A percentile compares a stretch with the other conserved stretches of the same genome.
Conservation (phyloP, 2,888 invertebrate genomes). For the Conchocele bisecta region DNA sequence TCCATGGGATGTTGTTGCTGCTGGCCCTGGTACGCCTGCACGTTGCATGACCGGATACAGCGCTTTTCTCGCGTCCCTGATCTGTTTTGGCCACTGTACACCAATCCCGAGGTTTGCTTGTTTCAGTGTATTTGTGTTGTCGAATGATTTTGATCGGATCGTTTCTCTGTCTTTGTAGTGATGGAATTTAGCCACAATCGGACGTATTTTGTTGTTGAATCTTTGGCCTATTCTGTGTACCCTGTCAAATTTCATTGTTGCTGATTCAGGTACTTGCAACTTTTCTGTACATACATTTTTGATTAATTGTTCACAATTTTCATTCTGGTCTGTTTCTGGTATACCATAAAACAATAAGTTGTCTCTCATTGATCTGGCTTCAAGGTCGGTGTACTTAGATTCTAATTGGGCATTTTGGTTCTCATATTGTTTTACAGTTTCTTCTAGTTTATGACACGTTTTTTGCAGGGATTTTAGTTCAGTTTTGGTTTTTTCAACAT, state of each 20-base stretch:
- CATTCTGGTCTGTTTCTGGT: neutral
- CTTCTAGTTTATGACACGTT: neutral
- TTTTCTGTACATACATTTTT: neutral
- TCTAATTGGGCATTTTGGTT: neutral
- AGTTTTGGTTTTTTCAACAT: neutral
- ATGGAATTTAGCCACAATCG: constrained; percentile 29
- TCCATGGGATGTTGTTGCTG: too few relatives aligned
- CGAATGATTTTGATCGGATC: constrained; percentile 8
- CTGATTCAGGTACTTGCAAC: neutral
- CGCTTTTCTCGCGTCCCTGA: constrained; percentile 13
- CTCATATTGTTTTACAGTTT: neutral
- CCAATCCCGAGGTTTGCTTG: constrained; percentile 4
- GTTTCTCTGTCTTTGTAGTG: constrained; percentile 13
- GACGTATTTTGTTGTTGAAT: constrained; percentile 9
- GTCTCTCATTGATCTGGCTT: constrained; percentile 18
- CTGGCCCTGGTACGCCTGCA: too few relatives aligned
- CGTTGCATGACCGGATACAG: neutral
- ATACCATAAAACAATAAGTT: constrained; percentile 31
- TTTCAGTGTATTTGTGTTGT: neutral
- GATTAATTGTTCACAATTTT: constrained; percentile 1
- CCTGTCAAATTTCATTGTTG: constrained; percentile 1
- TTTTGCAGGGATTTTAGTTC: neutral
- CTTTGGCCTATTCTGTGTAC: constrained; percentile 17
- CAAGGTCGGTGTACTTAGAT: constrained; percentile 11
- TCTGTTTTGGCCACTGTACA: constrained; percentile 2